A percentile compares a stretch with the other conserved stretches of the same genome.
Conservation (phyloP, 2,113 vertebrate species). For the Origma solitaria region DNA sequence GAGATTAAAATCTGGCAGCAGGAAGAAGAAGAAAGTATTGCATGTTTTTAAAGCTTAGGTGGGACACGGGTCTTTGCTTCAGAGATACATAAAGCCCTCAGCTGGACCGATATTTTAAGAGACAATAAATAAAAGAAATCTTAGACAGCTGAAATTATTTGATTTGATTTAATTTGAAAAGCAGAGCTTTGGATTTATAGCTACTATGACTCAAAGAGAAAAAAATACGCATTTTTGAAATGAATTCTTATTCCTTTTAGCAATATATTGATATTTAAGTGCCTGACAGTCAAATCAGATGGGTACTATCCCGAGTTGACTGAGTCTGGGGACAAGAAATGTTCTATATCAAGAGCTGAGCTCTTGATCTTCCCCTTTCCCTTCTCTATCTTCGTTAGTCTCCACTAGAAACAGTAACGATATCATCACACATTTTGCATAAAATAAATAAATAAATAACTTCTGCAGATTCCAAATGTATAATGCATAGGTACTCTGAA, state of each 20-base stretch:
- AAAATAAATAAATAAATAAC: neutral
- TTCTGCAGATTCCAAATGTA: neutral
- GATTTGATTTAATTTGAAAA: neutral
- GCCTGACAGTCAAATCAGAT: neutral
- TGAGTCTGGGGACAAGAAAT: neutral
- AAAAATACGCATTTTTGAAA: neutral
- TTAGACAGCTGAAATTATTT: neutral
- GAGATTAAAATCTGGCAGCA: neutral
- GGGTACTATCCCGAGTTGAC: neutral
- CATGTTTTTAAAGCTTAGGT: neutral
- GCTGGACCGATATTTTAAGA: neutral
- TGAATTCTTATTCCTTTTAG: neutral
- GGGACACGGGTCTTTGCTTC: neutral
- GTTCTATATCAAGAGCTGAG: neutral
- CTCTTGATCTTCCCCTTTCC: neutral
- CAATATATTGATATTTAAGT: neutral
- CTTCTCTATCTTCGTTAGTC: neutral
- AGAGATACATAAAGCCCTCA: neutral
- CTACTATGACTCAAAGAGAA: neutral
- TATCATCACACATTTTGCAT: neutral
- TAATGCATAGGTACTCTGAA: neutral
- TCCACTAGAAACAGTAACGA: neutral
- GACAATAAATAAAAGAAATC: neutral
- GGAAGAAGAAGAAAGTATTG: neutral
- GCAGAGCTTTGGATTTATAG: neutral